These are phyloP conservation scores for Meliscaeva auricollis DNA, from an alignment of 2,888 invertebrate species.

Conservation along the genomic window DNA sequence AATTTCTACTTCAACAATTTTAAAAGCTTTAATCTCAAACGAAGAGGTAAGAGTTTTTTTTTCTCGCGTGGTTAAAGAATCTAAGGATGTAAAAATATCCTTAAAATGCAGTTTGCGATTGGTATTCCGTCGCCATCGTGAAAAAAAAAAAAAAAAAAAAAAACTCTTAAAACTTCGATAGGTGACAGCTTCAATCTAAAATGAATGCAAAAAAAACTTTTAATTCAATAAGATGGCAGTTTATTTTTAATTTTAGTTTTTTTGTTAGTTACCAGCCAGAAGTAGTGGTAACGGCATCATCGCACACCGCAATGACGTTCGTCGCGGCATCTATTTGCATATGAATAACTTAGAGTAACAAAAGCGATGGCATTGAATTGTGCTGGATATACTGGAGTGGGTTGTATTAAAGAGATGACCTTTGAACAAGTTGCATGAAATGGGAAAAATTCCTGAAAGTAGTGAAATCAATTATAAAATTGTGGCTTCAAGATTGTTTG, in stretches of 20 bases:
- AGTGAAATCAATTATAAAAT: conserved; percentile 65
- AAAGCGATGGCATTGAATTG: conserved; percentile 39
- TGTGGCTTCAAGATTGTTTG: conserved; percentile 41
- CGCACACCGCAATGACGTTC: too few species aligned
- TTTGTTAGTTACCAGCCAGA: conserved; percentile 2
- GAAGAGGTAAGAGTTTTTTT: neutral
- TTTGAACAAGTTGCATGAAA: conserved; percentile 62
- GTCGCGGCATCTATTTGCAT: neutral
- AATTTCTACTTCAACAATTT: conserved; percentile 21
- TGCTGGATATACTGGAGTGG: neutral
- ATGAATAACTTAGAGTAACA: too few species aligned
- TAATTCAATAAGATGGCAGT: conserved; percentile 69
- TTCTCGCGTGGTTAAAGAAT: neutral
- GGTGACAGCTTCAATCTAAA: conserved; percentile 67
- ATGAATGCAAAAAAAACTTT: conserved; percentile 69
- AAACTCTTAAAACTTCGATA: conserved; percentile 65
- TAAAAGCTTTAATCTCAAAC: neutral
- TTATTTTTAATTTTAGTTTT: conserved; percentile 62
- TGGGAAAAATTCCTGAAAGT: conserved; percentile 45
- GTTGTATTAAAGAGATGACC: conserved; percentile 50
- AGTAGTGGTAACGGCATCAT: neutral
- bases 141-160: neutral
- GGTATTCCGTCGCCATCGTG: conserved; percentile 22
- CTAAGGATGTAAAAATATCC: conserved; percentile 14
- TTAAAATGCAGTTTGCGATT: conserved; percentile 5